A percentile compares a stretch with the other conserved stretches of the same genome.
Conservation (phyloP, 1,140 invertebrate species). For the Thalassaphorura encarpata region DNA sequence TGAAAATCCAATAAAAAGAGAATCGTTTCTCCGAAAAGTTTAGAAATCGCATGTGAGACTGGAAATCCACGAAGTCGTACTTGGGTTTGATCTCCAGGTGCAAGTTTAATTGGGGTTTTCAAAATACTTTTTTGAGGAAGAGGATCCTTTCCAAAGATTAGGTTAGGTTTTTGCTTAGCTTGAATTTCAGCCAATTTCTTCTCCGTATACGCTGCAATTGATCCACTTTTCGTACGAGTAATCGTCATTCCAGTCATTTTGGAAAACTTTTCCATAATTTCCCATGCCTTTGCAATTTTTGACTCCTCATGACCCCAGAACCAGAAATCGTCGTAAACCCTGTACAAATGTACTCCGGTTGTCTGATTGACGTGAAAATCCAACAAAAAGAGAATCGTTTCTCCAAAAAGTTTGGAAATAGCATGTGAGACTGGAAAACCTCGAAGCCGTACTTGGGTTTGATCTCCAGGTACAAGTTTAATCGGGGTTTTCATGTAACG, state of each 20-base stretch:
- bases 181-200: background rate
- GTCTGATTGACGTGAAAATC: conserved; percentile 13
- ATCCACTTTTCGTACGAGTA: conserved; percentile 9
- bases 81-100: background rate
- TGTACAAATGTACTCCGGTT: conserved; percentile 1
- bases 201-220: background rate
- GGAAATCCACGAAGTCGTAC: conserved; percentile 11
- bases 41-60: conserved; percentile 2
- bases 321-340: conserved; percentile 20
- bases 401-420: conserved; percentile 13
- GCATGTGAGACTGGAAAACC: conserved; percentile 14
- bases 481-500: conserved; percentile 1
- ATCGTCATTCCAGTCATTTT: conserved; percentile 7
- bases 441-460: background rate
- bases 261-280: background rate
- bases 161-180: no score
- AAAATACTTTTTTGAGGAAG: conserved; percentile 9
- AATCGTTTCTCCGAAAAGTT: conserved; percentile 15
- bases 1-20: conserved; percentile 16
- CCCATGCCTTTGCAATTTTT: conserved; percentile 5
- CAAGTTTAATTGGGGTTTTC: conserved; percentile 6
- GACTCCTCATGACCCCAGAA: conserved; percentile 6
- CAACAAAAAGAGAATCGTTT: conserved; percentile 13
- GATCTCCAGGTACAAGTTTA: no score
- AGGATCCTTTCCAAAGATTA: background rate